A percentile compares a stretch with the other conserved stretches of the same genome.
Conservation (phyloP, 2,888 invertebrate species). For the Cephus pygmeus region DNA sequence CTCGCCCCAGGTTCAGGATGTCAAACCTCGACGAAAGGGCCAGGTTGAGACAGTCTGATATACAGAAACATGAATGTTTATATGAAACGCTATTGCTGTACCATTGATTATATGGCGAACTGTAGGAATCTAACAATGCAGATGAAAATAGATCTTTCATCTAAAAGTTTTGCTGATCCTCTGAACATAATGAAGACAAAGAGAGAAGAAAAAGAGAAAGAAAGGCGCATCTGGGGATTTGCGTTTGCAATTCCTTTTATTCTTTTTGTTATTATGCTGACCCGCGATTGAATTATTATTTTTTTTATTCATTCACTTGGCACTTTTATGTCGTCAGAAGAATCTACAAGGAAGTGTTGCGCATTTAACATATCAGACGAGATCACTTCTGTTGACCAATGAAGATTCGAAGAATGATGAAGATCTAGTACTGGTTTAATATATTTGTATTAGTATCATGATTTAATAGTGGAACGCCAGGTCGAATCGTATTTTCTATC, state of each 20-base stretch:
- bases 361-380: not conserved
- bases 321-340: not conserved
- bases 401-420: not conserved
- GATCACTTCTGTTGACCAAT: not conserved
- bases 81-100: not conserved
- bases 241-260: not conserved
- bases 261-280: not conserved
- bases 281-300: not conserved
- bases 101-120: not conserved
- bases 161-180: not conserved
- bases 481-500: not conserved
- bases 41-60: slow-evolving; percentile 74
- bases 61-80: not conserved
- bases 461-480: not conserved
- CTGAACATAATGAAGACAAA: not conserved
- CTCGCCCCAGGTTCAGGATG: slow-evolving; percentile 69
- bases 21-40: slow-evolving; percentile 69
- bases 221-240: not conserved
- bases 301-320: not conserved
- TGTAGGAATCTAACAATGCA: not conserved
- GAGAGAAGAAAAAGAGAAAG: not conserved
- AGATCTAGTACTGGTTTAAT: not conserved
- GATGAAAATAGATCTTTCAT: not conserved
- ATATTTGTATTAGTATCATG: not conserved
- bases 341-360: not conserved